Base-by-base conservation (phyloP, 2,888 invertebrate genomes). In the Drosophila leonis region DNA sequence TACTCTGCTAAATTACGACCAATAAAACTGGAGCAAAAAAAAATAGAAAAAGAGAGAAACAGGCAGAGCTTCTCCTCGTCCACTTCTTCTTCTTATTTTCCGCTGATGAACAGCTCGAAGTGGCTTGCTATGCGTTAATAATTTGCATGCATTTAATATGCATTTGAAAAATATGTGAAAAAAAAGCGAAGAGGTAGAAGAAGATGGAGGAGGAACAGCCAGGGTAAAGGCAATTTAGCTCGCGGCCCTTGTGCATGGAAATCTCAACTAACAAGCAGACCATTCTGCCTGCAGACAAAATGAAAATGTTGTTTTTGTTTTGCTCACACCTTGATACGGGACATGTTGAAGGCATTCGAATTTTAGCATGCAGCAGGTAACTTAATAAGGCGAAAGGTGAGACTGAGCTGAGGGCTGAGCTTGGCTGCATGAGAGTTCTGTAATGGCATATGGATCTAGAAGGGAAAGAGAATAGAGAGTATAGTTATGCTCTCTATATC, bases 81-180 rank as follows among this genome's bases (percentile, higher is more conserved):
- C 0, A 8, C 33, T 18, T 48, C n/a, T 8, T 10, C 31, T 2
- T 4, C 8, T 33, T 8, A 27, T 27, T 15, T 27, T 20, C 13
- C 27, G 42, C 33, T 35, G 52, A 41, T 51, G 55, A 15, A 31
- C 31, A 31, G 39, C 54, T 20, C 29, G 37, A 49, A 61, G 46
- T n/a, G n/a, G 39, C 46, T 64, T 49, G 27, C 31, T 56, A 15
- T 39, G 72, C 72, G 82, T 80, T 77, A 83, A 83, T 84, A 83
- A 84, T 83, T 83, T 81, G 75, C 81, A 83, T 82, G 70, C 79
- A 69, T 83, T 77, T 79, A 83, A 84, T 81, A 83, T 83, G 77
- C 85, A 83, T 68, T 59, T 67, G 78, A 57, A 72, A 73, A 83
- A 81, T 60, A 79, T 48, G 48, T 48, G 18, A 48, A 29, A 29